A percentile compares a stretch with the other conserved stretches of the same genome.
Evolutionary conservation across 23 tunicate genomes (phyloP).

Genomic region (Trididemnum miniatum): DNA sequence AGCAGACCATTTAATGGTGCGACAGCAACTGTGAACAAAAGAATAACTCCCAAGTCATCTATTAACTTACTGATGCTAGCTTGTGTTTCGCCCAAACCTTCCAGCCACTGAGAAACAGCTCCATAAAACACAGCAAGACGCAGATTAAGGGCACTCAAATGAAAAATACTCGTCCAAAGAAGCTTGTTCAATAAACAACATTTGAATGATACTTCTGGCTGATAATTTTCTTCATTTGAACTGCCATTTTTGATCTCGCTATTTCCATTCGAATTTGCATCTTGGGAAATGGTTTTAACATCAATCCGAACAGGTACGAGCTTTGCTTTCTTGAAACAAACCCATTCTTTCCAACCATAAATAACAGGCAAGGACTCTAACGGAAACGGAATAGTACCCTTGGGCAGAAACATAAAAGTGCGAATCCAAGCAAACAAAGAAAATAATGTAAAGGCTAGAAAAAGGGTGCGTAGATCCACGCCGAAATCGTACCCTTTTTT

Average conservation of each 20-base stretch:
- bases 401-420: slow-evolving; percentile 37
- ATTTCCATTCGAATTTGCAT: neutral
- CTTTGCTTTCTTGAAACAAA: neutral
- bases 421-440: neutral
- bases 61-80: neutral
- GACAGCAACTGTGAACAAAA: neutral
- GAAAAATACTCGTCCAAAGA: slow-evolving; percentile 34
- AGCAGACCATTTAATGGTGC: slow-evolving; percentile 33
- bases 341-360: slow-evolving; percentile 25
- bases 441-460: neutral
- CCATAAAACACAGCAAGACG: slow-evolving; percentile 23
- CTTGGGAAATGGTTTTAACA: neutral
- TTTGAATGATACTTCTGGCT: neutral
- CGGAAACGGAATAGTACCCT: slow-evolving; percentile 8
- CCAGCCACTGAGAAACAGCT: slow-evolving; percentile 17
- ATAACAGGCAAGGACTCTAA: neutral
- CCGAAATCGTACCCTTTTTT: slow-evolving; percentile 9
- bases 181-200: slow-evolving; percentile 1
- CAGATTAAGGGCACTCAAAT: neutral
- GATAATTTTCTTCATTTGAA: neutral
- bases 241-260: neutral
- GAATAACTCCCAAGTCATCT: slow-evolving; percentile 13
- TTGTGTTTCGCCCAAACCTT: neutral
- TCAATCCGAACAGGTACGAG: neutral
- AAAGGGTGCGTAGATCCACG: neutral